phyloP scores from a whole-genome alignment of 2,797 vertebrate genomes.

The Ficedula albicollis region DNA sequence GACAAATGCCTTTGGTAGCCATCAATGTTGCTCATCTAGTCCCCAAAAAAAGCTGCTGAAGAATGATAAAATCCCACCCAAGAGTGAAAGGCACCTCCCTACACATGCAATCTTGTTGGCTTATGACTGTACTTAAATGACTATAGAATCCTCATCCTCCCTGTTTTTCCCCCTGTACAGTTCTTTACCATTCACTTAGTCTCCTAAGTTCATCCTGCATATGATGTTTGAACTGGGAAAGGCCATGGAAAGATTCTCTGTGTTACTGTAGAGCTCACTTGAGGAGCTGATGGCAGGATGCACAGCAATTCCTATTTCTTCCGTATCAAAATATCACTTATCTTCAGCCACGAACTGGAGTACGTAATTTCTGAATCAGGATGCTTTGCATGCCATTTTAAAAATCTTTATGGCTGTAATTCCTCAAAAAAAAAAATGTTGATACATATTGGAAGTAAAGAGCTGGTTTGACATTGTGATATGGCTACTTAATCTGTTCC shows the following conservation, averaged over 20 bases:
- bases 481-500: not conserved
- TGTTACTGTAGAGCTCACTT: not conserved
- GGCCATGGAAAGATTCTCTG: not conserved
- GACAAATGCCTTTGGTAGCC: not conserved
- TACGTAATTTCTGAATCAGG: not conserved
- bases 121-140: not conserved
- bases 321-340: not conserved
- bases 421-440: not conserved
- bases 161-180: not conserved
- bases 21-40: not conserved
- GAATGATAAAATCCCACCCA: not conserved
- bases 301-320: not conserved
- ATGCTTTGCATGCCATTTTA: not conserved
- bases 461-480: not conserved
- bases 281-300: not conserved
- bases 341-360: not conserved
- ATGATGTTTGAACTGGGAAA: not conserved
- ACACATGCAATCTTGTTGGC: not conserved
- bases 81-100: not conserved
- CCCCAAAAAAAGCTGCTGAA: not conserved
- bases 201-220: fast-evolving
- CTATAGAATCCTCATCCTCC: not conserved
- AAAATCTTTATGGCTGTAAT: not conserved
- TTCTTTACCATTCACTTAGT: not conserved
- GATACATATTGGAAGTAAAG: not conserved